Evolutionary conservation across 23 tunicate species (phyloP).

Genomic region (Halocynthia aurantium): DNA sequence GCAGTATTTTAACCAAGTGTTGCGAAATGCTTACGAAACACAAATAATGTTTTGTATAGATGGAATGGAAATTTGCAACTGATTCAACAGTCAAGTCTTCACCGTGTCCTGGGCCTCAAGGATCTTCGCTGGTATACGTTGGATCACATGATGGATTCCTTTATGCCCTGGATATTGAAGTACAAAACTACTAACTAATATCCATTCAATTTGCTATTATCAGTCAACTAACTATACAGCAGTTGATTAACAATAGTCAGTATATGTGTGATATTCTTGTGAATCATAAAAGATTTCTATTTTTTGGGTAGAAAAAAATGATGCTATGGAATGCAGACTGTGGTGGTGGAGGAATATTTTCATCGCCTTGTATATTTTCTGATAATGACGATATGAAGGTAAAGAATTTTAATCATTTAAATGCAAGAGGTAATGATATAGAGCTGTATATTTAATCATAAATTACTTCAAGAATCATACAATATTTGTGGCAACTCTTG

Average conservation of each 20-base stretch:
- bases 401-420: too few relatives aligned
- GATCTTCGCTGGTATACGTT: slow-evolving; percentile 26
- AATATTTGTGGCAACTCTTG: slow-evolving; percentile 18
- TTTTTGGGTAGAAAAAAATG: not conserved
- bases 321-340: slow-evolving; percentile 22
- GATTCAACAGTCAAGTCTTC: slow-evolving; percentile 81
- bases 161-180: slow-evolving; percentile 59
- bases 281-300: too few relatives aligned
- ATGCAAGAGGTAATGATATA: too few relatives aligned
- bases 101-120: slow-evolving; percentile 42
- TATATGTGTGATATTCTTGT: too few relatives aligned
- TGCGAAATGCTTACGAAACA: not conserved
- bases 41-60: slow-evolving; percentile 26
- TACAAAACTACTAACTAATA: not conserved
- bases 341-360: slow-evolving; percentile 51
- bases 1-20: not conserved
- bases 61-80: slow-evolving; percentile 72
- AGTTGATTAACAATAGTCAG: too few relatives aligned
- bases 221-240: not conserved
- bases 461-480: not conserved
- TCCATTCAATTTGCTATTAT: not conserved
- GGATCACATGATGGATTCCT: slow-evolving; percentile 86
- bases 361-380: slow-evolving; percentile 36
- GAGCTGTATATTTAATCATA: too few relatives aligned
- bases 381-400: not conserved